Evolutionary conservation across 2,888 invertebrate genomes (phyloP), one percentile per base, ranked within the genome.

Genomic region (Pelosia muscerda): DNA sequence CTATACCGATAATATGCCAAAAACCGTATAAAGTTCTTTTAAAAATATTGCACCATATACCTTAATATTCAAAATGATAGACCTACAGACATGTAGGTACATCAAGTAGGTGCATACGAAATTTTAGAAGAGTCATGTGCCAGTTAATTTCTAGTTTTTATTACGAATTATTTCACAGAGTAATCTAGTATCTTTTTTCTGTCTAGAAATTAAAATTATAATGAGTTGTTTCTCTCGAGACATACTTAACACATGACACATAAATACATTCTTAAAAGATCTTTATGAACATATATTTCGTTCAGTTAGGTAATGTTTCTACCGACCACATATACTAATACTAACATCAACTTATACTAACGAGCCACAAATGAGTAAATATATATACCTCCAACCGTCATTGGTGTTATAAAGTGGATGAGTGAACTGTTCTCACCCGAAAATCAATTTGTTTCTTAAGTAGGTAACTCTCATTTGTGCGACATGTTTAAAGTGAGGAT

Each of bases 271-370:
- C 77, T 78, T 63, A 80, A 75, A 83, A 76, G 80, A 71, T 55
- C 73, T 72, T 73, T 63, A 68, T 58, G 70, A 28, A 58, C 66
- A 67, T 62, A 65, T 70, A 72, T 79, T 73, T 73, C 77, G 76
- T 73, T 67, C 78, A 80, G 81, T 82, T 82, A 81, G 79, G 73
- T 75, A 75, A 79, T 84, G 83, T 81, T 82, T 90, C 92, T 93
- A 93, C 92, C 93, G 93, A 94, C 93, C 94, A 92, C 89, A 85
- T 87, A 84, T 76, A 88, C 93, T 94, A 93, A 80, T 78, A 79
- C 93, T 93, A 94, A 94, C 94, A 94, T 85, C 92, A 78, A 93
- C 77, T 88, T 87, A 92, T 25, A 69, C 84, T 90, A 90, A 88
- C 76, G 81, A 86, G 82, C 77, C 79, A 80, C 80, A 75, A 71